A percentile compares a stretch with the other conserved stretches of the same genome.
These are phyloP conservation scores for Copsychus sechellarum DNA, from an alignment of 2,113 vertebrate species.

Conservation along the genomic window DNA sequence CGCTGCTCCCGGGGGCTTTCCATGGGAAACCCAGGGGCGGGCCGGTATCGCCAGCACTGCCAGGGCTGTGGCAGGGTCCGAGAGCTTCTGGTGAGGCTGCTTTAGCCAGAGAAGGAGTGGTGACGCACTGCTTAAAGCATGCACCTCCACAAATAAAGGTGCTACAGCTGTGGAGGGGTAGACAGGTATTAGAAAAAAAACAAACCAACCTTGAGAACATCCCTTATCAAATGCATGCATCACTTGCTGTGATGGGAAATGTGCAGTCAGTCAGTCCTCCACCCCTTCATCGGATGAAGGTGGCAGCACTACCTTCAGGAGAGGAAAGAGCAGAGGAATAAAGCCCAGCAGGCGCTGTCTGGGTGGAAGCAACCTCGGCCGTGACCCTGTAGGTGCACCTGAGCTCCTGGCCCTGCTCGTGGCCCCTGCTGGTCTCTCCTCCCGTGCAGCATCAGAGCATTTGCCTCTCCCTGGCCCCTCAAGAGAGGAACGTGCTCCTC, in stretches of 20 bases:
- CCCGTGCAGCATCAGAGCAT: neutral
- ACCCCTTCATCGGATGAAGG: neutral
- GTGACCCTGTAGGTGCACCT: fast-evolving
- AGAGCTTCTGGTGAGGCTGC: neutral
- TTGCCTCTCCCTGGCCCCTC: neutral
- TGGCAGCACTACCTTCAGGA: neutral
- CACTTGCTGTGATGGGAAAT: neutral
- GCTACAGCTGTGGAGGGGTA: neutral
- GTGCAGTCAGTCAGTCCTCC: neutral
- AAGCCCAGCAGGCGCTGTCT: fast-evolving
- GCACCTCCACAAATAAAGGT: neutral
- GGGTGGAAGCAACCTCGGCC: neutral
- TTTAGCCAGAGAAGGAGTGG: neutral
- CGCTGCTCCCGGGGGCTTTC: neutral
- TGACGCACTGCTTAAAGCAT: neutral
- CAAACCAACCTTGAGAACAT: neutral
- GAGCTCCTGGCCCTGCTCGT: fast-evolving
- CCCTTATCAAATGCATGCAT: neutral
- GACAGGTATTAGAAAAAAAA: neutral
- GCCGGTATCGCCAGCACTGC: fast-evolving
- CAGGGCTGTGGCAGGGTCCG: neutral
- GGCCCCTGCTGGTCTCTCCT: neutral
- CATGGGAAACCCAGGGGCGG: neutral
- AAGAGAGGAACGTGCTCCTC: neutral
- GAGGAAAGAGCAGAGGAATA: neutral